Evolutionary conservation across 2,113 vertebrate species (phyloP).

Genomic region (Microcebus jonahi): DNA sequence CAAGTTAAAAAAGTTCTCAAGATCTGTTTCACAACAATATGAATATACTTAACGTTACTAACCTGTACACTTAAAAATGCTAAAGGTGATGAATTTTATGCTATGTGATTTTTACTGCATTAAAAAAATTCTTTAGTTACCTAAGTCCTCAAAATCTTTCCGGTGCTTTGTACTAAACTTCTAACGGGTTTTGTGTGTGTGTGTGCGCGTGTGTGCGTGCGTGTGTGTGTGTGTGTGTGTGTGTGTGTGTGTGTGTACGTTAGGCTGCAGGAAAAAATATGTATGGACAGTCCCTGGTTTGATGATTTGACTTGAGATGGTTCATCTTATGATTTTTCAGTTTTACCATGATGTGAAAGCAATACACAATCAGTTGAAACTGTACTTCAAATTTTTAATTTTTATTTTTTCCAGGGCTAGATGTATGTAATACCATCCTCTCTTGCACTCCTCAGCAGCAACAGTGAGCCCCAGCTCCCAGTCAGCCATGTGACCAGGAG

Average conservation of each 20-base stretch:
- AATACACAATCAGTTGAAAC: background rate
- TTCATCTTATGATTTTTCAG: background rate
- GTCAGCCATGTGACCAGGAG: background rate
- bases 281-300: background rate
- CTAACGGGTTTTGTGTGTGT: background rate
- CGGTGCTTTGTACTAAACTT: conserved; percentile 14
- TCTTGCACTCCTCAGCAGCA: background rate
- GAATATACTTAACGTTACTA: background rate
- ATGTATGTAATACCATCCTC: background rate
- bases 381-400: background rate
- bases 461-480: background rate
- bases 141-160: background rate
- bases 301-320: background rate
- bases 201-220: background rate
- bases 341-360: background rate
- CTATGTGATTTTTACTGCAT: background rate
- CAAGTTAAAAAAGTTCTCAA: background rate
- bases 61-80: background rate
- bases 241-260: background rate
- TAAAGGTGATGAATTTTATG: background rate
- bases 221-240: background rate
- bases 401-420: background rate
- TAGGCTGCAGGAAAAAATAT: background rate
- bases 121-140: background rate
- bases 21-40: background rate